Base-by-base conservation (phyloP, 1,140 invertebrate genomes). In the Lethrus apterus region DNA sequence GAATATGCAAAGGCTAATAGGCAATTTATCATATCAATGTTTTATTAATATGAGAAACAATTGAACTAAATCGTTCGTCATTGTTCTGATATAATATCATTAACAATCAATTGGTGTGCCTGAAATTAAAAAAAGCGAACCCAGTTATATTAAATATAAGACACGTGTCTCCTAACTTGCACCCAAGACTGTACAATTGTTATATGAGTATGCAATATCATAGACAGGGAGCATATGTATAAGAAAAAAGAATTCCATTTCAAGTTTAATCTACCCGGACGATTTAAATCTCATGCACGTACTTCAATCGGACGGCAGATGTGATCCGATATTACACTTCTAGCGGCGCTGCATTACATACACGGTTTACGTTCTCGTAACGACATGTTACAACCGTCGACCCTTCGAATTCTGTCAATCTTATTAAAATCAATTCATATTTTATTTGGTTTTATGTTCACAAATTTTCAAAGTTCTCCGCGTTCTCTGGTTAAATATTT, bases 201-300 rank as follows among this genome's bases (percentile, higher is more conserved):
- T 45, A 45, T 45, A 45, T 47, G 48, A 54, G 44, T 55, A 46
- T 52, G 51, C 50, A 51, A 51, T 49, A 49, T 53, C 52, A 57
- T 56, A 51, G 54, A 59, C 50, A 55, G 57, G 46, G 51, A 59
- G 50, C 57, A 57, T 52, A 57, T 59, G 54, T 49, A 52, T 51
- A 48, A 54, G 52, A 56, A 58, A 56, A 58, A 56, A 54, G 52
- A 57, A 54, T 54, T 51, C 55, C 52, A 51, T 51, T 57, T 54
- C 55, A 49, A 57, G 33, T 60, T 60, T 58, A 60, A 60, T 60
- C 58, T 55, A 58, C 54, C 51, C 51, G 30, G 21, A 36, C 51
- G 56, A 60, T 60, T 60, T 60, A 56, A 60, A 60, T 56, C 52
- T 60, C 46, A 34, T 43, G 57, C 58, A 60, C 58, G 58, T 60